Conservation (phyloP, 37 sponge, comb jelly and placozoan species). For the Halisarca cf. caerulea region DNA sequence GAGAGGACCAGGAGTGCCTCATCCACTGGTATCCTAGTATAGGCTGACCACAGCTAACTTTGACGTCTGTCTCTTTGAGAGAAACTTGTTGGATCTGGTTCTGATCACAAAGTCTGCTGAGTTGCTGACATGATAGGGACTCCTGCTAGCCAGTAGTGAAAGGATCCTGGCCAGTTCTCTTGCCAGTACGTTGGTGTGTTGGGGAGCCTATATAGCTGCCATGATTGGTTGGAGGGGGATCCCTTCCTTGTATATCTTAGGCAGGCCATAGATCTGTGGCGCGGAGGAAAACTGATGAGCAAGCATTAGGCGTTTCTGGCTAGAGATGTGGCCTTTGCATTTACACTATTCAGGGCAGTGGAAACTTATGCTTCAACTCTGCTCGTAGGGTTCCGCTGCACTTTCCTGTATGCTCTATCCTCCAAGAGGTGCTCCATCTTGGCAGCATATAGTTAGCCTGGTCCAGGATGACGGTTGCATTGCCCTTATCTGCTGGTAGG, state of each 20-base stretch:
- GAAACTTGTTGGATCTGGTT: background rate
- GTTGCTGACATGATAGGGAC: background rate
- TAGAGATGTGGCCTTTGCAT: background rate
- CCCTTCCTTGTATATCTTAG: background rate
- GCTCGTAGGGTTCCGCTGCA: background rate
- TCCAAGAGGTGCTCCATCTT: background rate
- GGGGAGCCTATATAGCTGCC: no score
- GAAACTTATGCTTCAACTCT: background rate
- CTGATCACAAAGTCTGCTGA: background rate
- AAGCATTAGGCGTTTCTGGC: background rate
- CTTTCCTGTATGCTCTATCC: background rate
- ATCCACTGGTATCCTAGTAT: background rate
- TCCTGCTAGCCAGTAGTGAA: background rate
- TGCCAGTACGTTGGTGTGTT: no score
- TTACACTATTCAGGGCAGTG: background rate
- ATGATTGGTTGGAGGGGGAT: background rate
- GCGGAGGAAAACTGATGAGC: background rate
- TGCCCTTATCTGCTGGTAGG: slow-evolving; percentile 10
- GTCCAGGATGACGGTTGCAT: background rate
- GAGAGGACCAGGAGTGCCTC: background rate
- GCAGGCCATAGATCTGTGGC: slow-evolving; percentile 14
- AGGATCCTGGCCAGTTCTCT: background rate
- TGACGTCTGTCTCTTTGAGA: background rate
- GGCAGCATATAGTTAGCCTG: background rate
- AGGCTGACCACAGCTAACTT: background rate